A percentile compares a stretch with the other conserved stretches of the same genome.
These are phyloP conservation scores for Eustalomyia histrio DNA, from an alignment of 2,888 invertebrate species.

Conservation along the genomic window DNA sequence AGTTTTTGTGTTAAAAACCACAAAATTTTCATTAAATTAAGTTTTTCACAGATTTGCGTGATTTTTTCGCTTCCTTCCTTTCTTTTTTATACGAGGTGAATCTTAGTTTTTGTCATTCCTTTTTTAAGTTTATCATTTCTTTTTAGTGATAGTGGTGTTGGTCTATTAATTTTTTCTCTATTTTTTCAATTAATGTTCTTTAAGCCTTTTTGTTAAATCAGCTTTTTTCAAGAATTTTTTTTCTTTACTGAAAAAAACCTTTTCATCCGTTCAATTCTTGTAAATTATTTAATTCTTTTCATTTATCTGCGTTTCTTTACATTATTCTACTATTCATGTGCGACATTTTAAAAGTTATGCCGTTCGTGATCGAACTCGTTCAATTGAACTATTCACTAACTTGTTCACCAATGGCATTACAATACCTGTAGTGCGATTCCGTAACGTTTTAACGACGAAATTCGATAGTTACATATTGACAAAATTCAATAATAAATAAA, in stretches of 20 bases:
- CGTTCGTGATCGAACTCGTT: no score
- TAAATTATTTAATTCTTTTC: slow-evolving; percentile 45
- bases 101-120: slow-evolving; percentile 6
- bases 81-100: slow-evolving; percentile 5
- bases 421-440: no score
- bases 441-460: no score
- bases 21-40: slow-evolving; percentile 24
- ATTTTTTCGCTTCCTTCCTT: slow-evolving; percentile 29
- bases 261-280: slow-evolving; percentile 48
- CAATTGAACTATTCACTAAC: no score
- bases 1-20: slow-evolving; percentile 5
- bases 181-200: slow-evolving; percentile 10
- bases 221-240: slow-evolving; percentile 32
- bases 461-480: no score
- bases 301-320: slow-evolving; percentile 50
- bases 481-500: no score
- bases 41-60: slow-evolving; percentile 43
- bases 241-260: slow-evolving; percentile 24
- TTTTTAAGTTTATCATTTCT: not conserved
- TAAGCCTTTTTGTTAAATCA: slow-evolving; percentile 18
- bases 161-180: not conserved
- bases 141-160: slow-evolving; percentile 2
- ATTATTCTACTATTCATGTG: slow-evolving; percentile 44
- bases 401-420: no score
- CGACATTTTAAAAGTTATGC: slow-evolving; percentile 20